Evolutionary conservation across 2,113 vertebrate genomes (phyloP).

Genomic region (Stegostoma tigrinum): DNA sequence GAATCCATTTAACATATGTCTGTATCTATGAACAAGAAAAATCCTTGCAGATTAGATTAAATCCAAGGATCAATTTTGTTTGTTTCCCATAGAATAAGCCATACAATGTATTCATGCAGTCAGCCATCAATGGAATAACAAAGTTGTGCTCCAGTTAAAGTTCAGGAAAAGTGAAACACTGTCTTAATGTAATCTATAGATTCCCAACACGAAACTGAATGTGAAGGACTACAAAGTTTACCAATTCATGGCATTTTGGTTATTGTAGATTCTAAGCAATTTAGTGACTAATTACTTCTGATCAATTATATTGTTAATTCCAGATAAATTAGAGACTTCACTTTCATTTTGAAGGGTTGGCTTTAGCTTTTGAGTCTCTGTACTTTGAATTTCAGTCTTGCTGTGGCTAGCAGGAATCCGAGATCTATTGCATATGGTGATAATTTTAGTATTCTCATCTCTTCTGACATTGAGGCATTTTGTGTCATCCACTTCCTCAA

Average conservation of each 20-base stretch:
- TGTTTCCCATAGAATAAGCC: no score
- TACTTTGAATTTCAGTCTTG: neutral
- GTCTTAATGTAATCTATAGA: neutral
- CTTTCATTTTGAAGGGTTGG: neutral
- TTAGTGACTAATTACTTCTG: neutral
- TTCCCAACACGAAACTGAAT: neutral
- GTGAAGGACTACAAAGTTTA: neutral
- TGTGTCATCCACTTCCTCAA: constrained; percentile 37
- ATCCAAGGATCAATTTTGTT: neutral
- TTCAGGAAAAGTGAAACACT: neutral
- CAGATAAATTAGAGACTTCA: neutral
- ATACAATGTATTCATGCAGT: no score
- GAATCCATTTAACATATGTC: neutral
- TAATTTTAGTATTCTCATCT: neutral
- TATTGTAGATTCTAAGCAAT: neutral
- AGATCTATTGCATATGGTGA: neutral
- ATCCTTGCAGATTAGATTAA: neutral
- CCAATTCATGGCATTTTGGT: neutral
- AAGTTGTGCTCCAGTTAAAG: neutral
- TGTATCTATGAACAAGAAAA: neutral
- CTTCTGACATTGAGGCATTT: neutral
- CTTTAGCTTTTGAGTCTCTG: neutral
- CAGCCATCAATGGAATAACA: neutral
- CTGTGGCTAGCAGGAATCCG: neutral
- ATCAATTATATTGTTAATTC: neutral